Conservation (phyloP, 1,140 invertebrate species). For the Andricus grossulariae region DNA sequence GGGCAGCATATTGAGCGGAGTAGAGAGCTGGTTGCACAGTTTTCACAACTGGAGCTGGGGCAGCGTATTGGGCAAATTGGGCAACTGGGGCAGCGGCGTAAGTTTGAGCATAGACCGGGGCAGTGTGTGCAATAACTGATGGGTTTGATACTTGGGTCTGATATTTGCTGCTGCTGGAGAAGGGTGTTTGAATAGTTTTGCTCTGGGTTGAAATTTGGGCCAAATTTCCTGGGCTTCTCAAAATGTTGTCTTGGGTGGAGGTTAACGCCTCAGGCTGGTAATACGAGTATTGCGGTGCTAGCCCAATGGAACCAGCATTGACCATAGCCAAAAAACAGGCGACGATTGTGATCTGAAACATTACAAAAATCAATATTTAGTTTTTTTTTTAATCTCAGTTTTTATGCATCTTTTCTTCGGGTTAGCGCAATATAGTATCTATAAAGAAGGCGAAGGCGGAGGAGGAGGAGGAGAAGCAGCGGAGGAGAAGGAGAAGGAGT, state of each 20-base stretch:
- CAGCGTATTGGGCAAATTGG: constrained; percentile 46
- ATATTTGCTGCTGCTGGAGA: constrained; percentile 81
- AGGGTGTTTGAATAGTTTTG: constrained; percentile 82
- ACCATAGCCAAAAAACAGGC: constrained; percentile 66
- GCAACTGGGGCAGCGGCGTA: constrained; percentile 58
- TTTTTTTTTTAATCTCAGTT: background rate
- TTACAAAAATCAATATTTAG: constrained; percentile 55
- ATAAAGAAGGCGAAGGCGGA: too few species aligned
- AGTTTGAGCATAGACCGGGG: constrained; percentile 43
- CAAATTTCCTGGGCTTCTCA: constrained; percentile 79
- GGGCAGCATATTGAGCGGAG: constrained; percentile 43
- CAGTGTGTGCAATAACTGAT: constrained; percentile 48
- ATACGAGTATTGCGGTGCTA: constrained; percentile 16
- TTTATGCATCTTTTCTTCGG: too few species aligned
- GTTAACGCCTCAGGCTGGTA: constrained; percentile 75
- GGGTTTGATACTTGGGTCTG: constrained; percentile 81
- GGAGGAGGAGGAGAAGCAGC: too few species aligned
- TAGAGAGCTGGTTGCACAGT: constrained; percentile 36
- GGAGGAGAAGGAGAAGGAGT: too few species aligned
- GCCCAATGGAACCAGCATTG: constrained; percentile 63
- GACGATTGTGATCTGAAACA: constrained; percentile 72
- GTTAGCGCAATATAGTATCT: too few species aligned
- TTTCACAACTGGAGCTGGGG: constrained; percentile 35
- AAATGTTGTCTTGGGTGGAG: constrained; percentile 79
- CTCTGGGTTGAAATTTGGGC: constrained; percentile 80